Percentiles rank a stretch among this genome's conserved stretches.
Evolutionary conservation across 2,888 invertebrate genomes (phyloP).

Genomic region (Chouioia cunea): DNA sequence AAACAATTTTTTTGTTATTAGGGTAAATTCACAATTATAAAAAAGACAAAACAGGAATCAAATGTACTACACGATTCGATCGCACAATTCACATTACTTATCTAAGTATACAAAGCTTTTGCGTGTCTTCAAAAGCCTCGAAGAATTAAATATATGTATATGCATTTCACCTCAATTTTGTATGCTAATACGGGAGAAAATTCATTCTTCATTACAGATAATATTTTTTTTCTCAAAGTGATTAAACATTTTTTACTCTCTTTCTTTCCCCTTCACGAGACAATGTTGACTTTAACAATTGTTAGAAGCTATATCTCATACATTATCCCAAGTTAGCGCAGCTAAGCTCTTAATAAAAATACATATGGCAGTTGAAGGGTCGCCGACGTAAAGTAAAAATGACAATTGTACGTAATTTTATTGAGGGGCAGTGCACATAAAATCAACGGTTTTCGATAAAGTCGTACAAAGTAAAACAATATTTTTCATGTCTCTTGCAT

Average conservation of each 20-base stretch:
- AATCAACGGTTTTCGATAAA: constrained; percentile 11
- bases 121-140: constrained; percentile 41
- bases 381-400: constrained; percentile 44
- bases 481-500: constrained; percentile 7
- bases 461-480: constrained; percentile 17
- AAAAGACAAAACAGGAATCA: constrained; percentile 35
- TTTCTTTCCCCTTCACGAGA: constrained; percentile 52
- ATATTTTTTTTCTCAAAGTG: constrained; percentile 44
- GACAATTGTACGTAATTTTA: constrained; percentile 22
- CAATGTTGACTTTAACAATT: constrained; percentile 58
- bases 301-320: constrained; percentile 66
- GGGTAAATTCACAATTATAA: constrained; percentile 27
- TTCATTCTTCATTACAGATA: constrained; percentile 57
- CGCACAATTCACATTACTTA: constrained; percentile 43
- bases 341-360: constrained; percentile 55
- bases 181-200: constrained; percentile 56
- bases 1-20: constrained; percentile 27
- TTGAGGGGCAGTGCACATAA: constrained; percentile 36
- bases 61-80: constrained; percentile 44
- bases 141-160: constrained; percentile 46
- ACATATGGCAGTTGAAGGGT: constrained; percentile 62
- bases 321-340: constrained; percentile 66
- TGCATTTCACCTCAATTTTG: constrained; percentile 37
- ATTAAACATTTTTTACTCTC: constrained; percentile 41
- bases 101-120: constrained; percentile 46